A percentile compares a stretch with the other conserved stretches of the same genome.
Conservation (phyloP, 2,888 invertebrate genomes). For the Apomyelois bistriatella region DNA sequence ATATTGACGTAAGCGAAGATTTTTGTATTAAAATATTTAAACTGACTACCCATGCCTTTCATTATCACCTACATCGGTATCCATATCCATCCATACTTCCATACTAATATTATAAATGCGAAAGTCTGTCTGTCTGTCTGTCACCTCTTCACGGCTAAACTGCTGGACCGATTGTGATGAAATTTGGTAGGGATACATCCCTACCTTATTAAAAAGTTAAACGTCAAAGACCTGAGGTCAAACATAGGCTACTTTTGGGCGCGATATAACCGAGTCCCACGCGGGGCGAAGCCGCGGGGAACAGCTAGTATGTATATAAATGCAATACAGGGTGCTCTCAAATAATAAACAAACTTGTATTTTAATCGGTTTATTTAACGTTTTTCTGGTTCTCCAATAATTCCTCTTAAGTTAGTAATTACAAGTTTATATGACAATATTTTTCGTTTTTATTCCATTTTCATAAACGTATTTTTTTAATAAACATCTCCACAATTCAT, state of each 20-base stretch:
- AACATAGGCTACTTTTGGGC: too few species aligned
- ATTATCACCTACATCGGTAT: slow-evolving; percentile 12
- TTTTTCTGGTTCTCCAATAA: slow-evolving; percentile 78
- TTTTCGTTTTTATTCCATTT: slow-evolving; percentile 78
- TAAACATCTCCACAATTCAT: slow-evolving; percentile 77
- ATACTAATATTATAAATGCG: too few species aligned
- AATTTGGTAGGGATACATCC: too few species aligned
- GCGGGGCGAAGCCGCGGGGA: too few species aligned
- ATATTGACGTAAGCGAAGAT: slow-evolving; percentile 75
- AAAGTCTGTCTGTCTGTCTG: too few species aligned
- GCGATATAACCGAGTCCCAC: too few species aligned
- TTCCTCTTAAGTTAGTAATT: slow-evolving; percentile 79
- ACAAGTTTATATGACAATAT: slow-evolving; percentile 79
- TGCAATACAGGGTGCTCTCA: slow-evolving; percentile 17
- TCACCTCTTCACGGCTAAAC: too few species aligned
- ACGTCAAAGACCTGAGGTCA: too few species aligned
- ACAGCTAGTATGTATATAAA: too few species aligned
- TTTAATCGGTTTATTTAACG: slow-evolving; percentile 80
- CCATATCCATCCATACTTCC: too few species aligned
- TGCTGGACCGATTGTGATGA: too few species aligned
- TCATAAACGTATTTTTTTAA: slow-evolving; percentile 78
- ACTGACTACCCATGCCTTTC: slow-evolving; percentile 27
- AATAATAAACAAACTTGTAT: slow-evolving; percentile 65
- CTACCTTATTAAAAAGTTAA: too few species aligned
- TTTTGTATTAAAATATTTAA: slow-evolving; percentile 77